Conservation (phyloP, 2,113 vertebrate species). For the Nibea coibor region DNA sequence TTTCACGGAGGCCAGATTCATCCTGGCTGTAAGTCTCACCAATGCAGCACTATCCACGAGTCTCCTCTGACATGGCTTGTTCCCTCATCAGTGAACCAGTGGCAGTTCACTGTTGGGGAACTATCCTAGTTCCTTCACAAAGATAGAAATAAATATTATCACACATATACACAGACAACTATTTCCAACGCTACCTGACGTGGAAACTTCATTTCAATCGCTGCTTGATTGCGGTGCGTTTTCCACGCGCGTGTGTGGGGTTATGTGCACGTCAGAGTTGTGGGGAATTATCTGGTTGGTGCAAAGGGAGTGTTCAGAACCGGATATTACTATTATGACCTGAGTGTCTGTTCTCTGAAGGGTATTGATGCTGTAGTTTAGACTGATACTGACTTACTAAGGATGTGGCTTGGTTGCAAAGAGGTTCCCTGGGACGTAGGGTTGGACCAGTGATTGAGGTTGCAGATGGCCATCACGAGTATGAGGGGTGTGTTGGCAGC, state of each 20-base stretch:
- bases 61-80: constrained; percentile 34
- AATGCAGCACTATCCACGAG: constrained; percentile 24
- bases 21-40: constrained; percentile 37
- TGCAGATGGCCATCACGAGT: constrained; percentile 27
- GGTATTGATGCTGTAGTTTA: constrained; percentile 8
- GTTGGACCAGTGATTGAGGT: constrained; percentile 21
- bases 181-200: constrained; percentile 5
- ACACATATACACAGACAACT: not conserved
- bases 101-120: constrained; percentile 22
- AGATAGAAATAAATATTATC: not conserved
- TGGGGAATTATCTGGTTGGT: not conserved
- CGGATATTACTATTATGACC: constrained; percentile 5
- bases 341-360: constrained; percentile 15
- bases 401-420: constrained; percentile 13
- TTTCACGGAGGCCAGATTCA: constrained; percentile 54
- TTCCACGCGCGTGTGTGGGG: not conserved
- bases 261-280: constrained; percentile 1
- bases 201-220: constrained; percentile 24
- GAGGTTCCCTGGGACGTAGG: constrained; percentile 15
- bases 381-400: not conserved
- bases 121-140: constrained; percentile 22
- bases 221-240: not conserved
- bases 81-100: constrained; percentile 32
- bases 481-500: not conserved
- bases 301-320: not conserved